Evolutionary conservation across 2,888 invertebrate genomes (phyloP).

Genomic region (Anaspis maculata): DNA sequence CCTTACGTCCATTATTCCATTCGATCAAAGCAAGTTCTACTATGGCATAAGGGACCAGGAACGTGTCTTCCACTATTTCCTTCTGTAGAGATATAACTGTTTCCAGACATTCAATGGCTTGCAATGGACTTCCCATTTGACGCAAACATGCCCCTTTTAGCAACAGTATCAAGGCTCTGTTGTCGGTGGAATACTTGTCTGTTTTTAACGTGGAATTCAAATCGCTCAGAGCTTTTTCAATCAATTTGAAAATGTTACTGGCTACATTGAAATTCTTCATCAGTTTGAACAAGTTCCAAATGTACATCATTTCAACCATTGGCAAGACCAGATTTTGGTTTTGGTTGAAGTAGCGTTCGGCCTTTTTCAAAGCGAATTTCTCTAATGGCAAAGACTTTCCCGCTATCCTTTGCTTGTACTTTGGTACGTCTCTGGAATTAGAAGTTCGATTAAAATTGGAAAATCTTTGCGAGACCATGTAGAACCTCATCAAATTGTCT

Average conservation of each 20-base stretch:
- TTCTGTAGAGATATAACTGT: constrained; percentile 56
- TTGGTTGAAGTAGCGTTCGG: constrained; percentile 70
- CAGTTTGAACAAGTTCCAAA: constrained; percentile 88
- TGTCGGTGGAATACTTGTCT: constrained; percentile 56
- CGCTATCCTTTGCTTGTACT: constrained; percentile 80
- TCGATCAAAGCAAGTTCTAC: constrained; percentile 80
- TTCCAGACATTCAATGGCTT: constrained; percentile 68
- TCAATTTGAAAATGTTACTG: constrained; percentile 54
- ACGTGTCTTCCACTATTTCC: constrained; percentile 71
- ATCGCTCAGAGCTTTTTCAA: constrained; percentile 46
- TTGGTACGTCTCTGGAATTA: constrained; percentile 75
- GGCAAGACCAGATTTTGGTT: constrained; percentile 69
- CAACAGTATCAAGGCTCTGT: constrained; percentile 64
- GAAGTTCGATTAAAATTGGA: constrained; percentile 1
- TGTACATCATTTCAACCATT: constrained; percentile 77
- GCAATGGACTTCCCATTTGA: constrained; percentile 66
- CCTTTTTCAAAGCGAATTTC: constrained; percentile 86
- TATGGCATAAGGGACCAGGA: constrained; percentile 76
- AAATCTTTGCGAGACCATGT: constrained; percentile 40
- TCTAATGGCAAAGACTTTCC: constrained; percentile 97
- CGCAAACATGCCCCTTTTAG: constrained; percentile 77
- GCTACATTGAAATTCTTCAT: constrained; percentile 60
- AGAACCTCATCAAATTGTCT: constrained; percentile 60
- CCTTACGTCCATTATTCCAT: constrained; percentile 57
- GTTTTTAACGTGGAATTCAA: constrained; percentile 31